phyloP scores from a whole-genome alignment of 2,888 invertebrate species.

The Ommatoiulus sabulosus region DNA sequence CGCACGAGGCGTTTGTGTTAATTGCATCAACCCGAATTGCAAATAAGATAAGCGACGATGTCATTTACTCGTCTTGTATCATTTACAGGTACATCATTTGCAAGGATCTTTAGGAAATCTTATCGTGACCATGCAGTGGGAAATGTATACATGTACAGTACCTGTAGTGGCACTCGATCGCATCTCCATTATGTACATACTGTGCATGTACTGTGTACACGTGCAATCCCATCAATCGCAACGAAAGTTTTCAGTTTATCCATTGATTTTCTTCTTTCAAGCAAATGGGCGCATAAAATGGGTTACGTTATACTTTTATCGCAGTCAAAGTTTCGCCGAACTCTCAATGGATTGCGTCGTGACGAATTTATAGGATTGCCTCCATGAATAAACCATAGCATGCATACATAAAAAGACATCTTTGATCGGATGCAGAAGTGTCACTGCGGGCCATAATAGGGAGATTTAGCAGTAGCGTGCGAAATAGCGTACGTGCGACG shows the following conservation, averaged over 20 bases:
- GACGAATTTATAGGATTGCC: neutral
- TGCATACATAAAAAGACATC: neutral
- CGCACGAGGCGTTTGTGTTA: neutral
- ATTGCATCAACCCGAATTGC: neutral
- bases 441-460: neutral
- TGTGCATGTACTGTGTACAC: neutral
- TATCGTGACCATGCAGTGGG: too few relatives aligned
- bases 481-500: too few relatives aligned
- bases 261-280: neutral
- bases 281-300: slow-evolving; percentile 23
- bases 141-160: too few relatives aligned
- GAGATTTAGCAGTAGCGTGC: too few relatives aligned
- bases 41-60: neutral
- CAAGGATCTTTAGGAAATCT: too few relatives aligned
- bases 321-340: neutral
- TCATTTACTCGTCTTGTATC: too few relatives aligned
- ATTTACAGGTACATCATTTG: too few relatives aligned
- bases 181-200: too few relatives aligned
- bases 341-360: neutral
- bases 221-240: slow-evolving; percentile 3
- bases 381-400: neutral
- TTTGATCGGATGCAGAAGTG: neutral
- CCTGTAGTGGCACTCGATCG: too few relatives aligned
- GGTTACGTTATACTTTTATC: neutral
- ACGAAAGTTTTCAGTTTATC: neutral